Conservation (phyloP, 2,888 invertebrate species). For the Mactromeris polynyma region DNA sequence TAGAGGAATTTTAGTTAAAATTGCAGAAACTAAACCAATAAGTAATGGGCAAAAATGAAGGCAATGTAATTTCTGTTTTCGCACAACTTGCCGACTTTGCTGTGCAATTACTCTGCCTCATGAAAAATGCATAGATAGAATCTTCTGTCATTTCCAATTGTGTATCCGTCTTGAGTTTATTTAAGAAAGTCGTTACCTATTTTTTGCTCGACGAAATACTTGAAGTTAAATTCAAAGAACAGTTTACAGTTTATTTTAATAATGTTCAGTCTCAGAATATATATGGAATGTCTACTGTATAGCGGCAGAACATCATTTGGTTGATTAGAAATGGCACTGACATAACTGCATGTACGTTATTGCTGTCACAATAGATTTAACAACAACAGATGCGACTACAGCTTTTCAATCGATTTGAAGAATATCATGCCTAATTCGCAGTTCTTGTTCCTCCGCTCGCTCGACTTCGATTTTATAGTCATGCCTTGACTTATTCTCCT, state of each 20-base stretch:
- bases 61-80: conserved; percentile 36
- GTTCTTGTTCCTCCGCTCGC: neutral
- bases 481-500: too few relatives aligned
- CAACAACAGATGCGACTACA: neutral
- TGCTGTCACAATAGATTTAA: neutral
- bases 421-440: neutral
- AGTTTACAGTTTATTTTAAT: neutral
- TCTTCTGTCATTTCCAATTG: conserved; percentile 14
- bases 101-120: conserved; percentile 23
- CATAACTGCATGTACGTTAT: neutral
- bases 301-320: neutral
- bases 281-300: neutral
- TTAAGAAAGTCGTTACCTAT: conserved; percentile 6
- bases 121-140: conserved; percentile 35
- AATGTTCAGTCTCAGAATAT: neutral
- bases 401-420: neutral
- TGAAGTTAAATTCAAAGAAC: neutral
- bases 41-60: conserved; percentile 28
- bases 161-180: neutral
- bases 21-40: conserved; percentile 25
- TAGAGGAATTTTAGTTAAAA: conserved; percentile 21
- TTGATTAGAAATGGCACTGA: neutral
- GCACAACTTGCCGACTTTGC: conserved; percentile 28
- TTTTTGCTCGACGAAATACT: conserved; percentile 11
- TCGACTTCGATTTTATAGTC: neutral